Conservation (phyloP, 2,888 invertebrate genomes). For the Acanthosepion lycidas region DNA sequence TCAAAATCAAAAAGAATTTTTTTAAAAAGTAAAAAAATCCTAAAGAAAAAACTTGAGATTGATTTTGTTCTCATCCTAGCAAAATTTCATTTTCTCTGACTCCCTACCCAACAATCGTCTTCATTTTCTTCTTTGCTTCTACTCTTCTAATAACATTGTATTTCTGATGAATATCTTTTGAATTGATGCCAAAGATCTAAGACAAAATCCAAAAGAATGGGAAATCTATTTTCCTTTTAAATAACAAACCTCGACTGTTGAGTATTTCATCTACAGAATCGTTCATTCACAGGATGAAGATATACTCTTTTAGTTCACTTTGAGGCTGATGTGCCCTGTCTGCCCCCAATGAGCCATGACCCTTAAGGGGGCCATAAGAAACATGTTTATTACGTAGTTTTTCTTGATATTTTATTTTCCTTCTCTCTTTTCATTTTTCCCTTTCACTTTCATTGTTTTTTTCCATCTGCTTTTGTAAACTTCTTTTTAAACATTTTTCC, state of each 20-base stretch:
- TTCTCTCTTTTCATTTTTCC: neutral
- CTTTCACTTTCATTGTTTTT: neutral
- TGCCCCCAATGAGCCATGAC: constrained; percentile 3
- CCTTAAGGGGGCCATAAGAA: neutral
- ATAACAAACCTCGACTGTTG: neutral
- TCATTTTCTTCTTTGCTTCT: neutral
- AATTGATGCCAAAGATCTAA: neutral
- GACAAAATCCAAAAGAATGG: constrained; percentile 9
- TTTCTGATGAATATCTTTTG: constrained; percentile 20
- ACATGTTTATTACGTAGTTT: neutral
- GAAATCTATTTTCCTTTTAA: neutral
- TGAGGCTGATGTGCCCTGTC: constrained; percentile 7
- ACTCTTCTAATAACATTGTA: neutral
- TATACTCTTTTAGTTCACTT: neutral
- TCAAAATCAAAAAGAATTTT: neutral
- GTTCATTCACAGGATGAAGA: neutral
- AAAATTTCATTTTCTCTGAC: neutral
- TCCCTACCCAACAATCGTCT: neutral
- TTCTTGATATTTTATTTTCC: neutral
- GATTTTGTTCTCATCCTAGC: neutral
- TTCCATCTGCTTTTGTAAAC: neutral
- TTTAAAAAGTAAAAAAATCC: no score
- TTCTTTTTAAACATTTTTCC: neutral
- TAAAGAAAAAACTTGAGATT: neutral
- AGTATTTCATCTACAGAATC: neutral